These are phyloP conservation scores for Tragelaphus imberbis DNA, from an alignment of 2,113 vertebrate species.

Conservation along the genomic window DNA sequence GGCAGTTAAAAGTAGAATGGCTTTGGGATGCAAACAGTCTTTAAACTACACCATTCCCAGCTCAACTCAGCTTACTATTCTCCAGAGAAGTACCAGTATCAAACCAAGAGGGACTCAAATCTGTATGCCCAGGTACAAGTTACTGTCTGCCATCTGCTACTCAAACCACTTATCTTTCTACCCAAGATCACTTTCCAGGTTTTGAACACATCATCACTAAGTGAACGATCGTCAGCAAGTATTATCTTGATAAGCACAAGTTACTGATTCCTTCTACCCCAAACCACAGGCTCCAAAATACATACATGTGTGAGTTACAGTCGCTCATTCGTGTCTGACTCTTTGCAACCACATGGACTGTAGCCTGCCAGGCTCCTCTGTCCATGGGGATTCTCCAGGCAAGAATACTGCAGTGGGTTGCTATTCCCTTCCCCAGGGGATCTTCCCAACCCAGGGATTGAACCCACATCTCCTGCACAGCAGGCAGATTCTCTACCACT, in stretches of 20 bases:
- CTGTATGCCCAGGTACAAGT: not conserved
- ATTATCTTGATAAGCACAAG: not conserved
- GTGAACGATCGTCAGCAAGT: not conserved
- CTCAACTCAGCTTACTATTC: not conserved
- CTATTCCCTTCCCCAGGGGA: not conserved
- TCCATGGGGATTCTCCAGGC: not conserved
- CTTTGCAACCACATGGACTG: not conserved
- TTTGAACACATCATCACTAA: not conserved
- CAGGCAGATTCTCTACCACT: not conserved
- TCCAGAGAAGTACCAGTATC: not conserved
- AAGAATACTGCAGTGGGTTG: not conserved
- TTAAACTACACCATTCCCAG: not conserved
- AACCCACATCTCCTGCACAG: not conserved
- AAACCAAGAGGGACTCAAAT: not conserved
- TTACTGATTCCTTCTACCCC: not conserved
- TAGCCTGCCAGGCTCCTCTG: not conserved
- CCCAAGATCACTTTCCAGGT: not conserved
- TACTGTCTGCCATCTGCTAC: not conserved
- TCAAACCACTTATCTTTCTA: not conserved
- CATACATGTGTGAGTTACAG: not conserved
- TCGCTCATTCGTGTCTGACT: not conserved
- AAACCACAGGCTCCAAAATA: slow-evolving; percentile 14
- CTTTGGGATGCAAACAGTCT: not conserved
- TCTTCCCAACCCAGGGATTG: not conserved
- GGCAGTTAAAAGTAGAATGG: not conserved